Base-by-base conservation (phyloP, 2,888 invertebrate species). In the Stenodera caucasica region DNA sequence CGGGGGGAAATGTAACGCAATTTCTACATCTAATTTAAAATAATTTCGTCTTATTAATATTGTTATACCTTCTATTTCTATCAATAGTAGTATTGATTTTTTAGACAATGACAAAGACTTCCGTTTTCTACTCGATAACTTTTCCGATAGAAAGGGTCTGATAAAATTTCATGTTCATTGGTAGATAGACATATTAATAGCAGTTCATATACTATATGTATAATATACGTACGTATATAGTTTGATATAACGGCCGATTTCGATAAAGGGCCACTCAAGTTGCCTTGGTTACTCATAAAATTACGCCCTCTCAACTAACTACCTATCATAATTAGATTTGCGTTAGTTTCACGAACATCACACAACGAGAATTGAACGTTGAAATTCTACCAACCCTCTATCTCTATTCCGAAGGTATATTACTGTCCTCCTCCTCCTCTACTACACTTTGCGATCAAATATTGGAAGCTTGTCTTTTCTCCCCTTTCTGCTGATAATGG, bases 1-100 rank as follows among this genome's bases (percentile, higher is more conserved):
- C 57, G 59, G 55, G 37, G 62, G 14, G 11, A 7, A 5, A 58
- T 50, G 59, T 52, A 58, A 59, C 64, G 61, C 59, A 58, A 63
- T 60, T 63, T 62, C 56, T 58, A 58, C 57, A 57, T 64, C 58
- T 35, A 52, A 51, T 57, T 58, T 62, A 64, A 66, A 64, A 66
- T 61, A 66, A 64, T 66, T 64, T 64, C 62, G n/a, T n/a, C n/a
- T n/a, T n/a, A n/a, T 53, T 60, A 60, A 60, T 61, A 61, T 66
- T 66, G 63, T 66, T 61, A 60, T 62, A 58, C 58, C n/a, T n/a
- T n/a, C n/a, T n/a, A n/a, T n/a, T n/a, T n/a, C n/a, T n/a, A n/a
- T n/a, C n/a, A n/a, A n/a, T n/a, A n/a, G n/a, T n/a, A n/a, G 26
- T 26, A 26, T 26, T 26, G 26, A 26, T 26, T 26, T 26, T 26